Conservation (phyloP, 1,140 invertebrate genomes). For the Parasteatoda tepidariorum region DNA sequence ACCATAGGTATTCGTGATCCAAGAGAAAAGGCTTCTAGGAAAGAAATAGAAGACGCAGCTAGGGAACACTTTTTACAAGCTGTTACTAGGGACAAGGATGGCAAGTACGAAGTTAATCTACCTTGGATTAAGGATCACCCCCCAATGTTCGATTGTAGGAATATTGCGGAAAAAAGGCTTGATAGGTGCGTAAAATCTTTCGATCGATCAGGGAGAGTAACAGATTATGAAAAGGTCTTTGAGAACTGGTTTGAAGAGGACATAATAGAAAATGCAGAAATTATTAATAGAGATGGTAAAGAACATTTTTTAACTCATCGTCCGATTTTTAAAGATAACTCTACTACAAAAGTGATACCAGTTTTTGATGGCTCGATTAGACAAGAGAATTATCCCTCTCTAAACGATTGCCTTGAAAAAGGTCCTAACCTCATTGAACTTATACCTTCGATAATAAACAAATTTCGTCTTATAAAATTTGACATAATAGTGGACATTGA, state of each 20-base stretch:
- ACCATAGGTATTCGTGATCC: background rate
- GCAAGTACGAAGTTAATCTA: background rate
- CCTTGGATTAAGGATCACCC: background rate
- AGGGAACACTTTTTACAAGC: background rate
- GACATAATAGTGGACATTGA: slow-evolving; percentile 4
- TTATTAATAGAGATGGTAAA: background rate
- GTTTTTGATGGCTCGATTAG: slow-evolving; percentile 40
- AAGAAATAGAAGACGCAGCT: background rate
- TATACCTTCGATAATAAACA: slow-evolving; percentile 64
- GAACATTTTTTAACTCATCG: background rate
- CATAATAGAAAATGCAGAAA: slow-evolving; percentile 53
- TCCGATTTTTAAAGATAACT: slow-evolving; percentile 57
- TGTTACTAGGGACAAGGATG: background rate
- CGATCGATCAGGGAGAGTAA: background rate
- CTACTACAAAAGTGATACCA: slow-evolving; percentile 50
- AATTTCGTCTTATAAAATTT: slow-evolving; percentile 5
- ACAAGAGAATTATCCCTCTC: background rate
- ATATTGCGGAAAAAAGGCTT: slow-evolving; percentile 27
- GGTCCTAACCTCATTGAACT: slow-evolving; percentile 29
- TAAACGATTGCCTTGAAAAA: slow-evolving; percentile 43
- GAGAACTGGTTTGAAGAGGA: slow-evolving; percentile 11
- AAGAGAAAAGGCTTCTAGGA: background rate
- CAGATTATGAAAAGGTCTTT: slow-evolving; percentile 23
- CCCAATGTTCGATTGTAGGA: background rate
- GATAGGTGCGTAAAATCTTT: background rate